Evolutionary conservation across 2,797 vertebrate species (phyloP).

Genomic region (Sardinella longiceps): DNA sequence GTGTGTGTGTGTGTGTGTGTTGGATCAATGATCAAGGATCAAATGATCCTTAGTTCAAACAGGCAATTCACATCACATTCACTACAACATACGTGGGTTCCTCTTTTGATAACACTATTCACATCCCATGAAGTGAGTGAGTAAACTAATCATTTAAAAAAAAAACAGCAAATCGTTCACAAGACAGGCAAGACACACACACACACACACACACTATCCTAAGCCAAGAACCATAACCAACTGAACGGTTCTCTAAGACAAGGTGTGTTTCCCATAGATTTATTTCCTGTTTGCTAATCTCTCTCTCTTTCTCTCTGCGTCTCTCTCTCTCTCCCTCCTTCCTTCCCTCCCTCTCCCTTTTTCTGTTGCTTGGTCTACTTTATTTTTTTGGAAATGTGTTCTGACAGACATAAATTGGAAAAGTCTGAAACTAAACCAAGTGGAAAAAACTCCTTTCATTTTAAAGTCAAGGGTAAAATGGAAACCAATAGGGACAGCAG

Average conservation of each 20-base stretch:
- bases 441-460: constrained; percentile 30
- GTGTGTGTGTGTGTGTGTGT: no score
- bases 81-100: background rate
- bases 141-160: background rate
- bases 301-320: background rate
- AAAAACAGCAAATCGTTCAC: background rate
- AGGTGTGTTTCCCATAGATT: constrained; percentile 38
- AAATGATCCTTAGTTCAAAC: constrained; percentile 26
- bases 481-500: constrained; percentile 17
- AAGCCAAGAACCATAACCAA: constrained; percentile 40
- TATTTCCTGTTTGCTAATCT: constrained; percentile 6
- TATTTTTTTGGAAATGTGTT: constrained; percentile 21
- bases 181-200: background rate
- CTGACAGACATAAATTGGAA: constrained; percentile 17
- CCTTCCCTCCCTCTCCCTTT: background rate
- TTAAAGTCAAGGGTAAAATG: background rate
- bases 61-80: background rate
- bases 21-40: no score
- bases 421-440: constrained; percentile 25
- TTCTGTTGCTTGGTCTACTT: background rate
- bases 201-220: constrained; percentile 32
- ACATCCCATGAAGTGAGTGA: background rate
- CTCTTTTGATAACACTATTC: background rate
- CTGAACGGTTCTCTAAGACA: constrained; percentile 33
- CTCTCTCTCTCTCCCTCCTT: background rate